Percentiles rank a stretch among this genome's conserved stretches.
Evolutionary conservation across 2,888 invertebrate genomes (phyloP).

Genomic region (Meiosimyza platycephala): DNA sequence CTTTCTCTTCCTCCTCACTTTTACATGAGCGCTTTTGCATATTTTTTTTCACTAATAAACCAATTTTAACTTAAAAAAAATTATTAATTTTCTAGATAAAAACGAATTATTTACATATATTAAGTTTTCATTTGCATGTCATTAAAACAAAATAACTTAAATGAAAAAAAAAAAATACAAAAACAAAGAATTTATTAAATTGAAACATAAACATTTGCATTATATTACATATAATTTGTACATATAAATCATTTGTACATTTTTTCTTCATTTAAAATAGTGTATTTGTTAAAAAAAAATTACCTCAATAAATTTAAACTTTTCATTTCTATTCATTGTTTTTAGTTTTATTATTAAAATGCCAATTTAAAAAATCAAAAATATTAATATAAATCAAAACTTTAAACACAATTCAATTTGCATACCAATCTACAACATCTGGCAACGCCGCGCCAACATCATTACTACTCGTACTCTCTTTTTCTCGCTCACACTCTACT

Average conservation of each 20-base stretch:
- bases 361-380: not conserved
- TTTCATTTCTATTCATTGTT: constrained; percentile 33
- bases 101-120: no score
- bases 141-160: no score
- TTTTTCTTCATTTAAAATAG: constrained; percentile 19
- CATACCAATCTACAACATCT: constrained; percentile 26
- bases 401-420: constrained; percentile 33
- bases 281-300: no score
- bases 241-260: constrained; percentile 1
- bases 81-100: no score
- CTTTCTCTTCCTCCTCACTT: constrained; percentile 26
- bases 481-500: constrained; percentile 21
- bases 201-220: not conserved
- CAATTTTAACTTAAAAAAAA: not conserved
- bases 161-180: no score
- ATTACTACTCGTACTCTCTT: constrained; percentile 18
- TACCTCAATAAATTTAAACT: constrained; percentile 13
- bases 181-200: not conserved
- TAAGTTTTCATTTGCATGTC: no score
- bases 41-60: not conserved
- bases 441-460: constrained; percentile 38
- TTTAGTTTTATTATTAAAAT: constrained; percentile 33
- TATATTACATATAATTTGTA: not conserved
- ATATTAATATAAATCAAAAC: constrained; percentile 20
- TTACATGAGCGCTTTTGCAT: constrained; percentile 22